Conservation (phyloP, 2,888 invertebrate species). For the Tubiluchus corallicola region DNA sequence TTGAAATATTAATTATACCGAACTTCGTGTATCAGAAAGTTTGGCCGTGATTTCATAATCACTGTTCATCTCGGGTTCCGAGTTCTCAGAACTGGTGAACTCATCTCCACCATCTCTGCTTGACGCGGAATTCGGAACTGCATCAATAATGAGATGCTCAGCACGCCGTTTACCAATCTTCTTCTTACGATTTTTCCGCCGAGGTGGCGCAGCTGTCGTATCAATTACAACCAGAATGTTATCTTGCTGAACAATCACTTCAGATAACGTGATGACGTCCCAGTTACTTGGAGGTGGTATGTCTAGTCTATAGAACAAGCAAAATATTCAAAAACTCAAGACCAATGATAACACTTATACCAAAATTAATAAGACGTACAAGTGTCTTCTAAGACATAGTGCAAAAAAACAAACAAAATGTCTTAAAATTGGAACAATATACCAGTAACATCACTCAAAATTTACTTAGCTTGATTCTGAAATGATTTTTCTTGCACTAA, state of each 20-base stretch:
- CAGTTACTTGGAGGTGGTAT: background rate
- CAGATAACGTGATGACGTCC: background rate
- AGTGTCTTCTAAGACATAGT: too few relatives aligned
- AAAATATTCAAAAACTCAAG: too few relatives aligned
- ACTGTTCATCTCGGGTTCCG: background rate
- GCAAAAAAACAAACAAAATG: too few relatives aligned
- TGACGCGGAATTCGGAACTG: background rate
- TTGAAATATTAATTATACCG: background rate
- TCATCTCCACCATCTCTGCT: slow-evolving; percentile 1
- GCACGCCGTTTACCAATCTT: background rate
- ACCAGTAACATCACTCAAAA: too few relatives aligned
- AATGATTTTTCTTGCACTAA: too few relatives aligned
- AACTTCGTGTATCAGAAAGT: background rate
- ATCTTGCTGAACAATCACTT: background rate
- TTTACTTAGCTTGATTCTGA: too few relatives aligned
- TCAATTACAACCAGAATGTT: background rate
- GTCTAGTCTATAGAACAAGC: too few relatives aligned
- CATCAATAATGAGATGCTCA: slow-evolving; percentile 1
- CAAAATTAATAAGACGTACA: too few relatives aligned
- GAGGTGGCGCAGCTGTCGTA: background rate
- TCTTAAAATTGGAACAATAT: too few relatives aligned
- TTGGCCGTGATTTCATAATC: too few relatives aligned
- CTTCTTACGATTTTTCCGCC: background rate
- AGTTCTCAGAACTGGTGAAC: background rate
- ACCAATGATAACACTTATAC: too few relatives aligned